phyloP scores from a whole-genome alignment of 2,888 invertebrate genomes.

The Trypoxylon attenuatum region DNA sequence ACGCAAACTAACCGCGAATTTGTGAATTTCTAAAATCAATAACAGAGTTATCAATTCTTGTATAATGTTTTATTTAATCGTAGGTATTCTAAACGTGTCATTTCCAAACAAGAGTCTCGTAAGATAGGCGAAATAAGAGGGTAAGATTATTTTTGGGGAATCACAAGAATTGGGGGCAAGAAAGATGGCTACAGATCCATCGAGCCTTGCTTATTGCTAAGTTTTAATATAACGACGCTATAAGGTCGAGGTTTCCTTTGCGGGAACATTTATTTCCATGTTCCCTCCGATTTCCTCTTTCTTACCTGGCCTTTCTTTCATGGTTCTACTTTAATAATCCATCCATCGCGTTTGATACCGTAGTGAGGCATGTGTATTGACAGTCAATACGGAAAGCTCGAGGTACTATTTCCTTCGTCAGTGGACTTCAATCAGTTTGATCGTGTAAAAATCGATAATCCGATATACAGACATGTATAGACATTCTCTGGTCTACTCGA shows the following conservation, averaged over 20 bases:
- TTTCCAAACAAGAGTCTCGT: no score
- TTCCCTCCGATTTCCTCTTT: constrained; percentile 31
- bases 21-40: no score
- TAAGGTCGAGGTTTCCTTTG: constrained; percentile 62
- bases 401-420: no score
- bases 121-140: constrained; percentile 38
- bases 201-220: constrained; percentile 66
- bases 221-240: constrained; percentile 69
- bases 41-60: no score
- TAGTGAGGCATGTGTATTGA: constrained; percentile 10
- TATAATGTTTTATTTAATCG: no score
- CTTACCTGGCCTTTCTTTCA: constrained; percentile 12
- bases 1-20: no score
- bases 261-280: constrained; percentile 62
- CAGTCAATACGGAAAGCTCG: no score
- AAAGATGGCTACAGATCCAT: constrained; percentile 46
- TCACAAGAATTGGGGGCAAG: constrained; percentile 43
- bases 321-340: constrained; percentile 51
- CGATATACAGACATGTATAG: no score
- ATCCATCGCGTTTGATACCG: constrained; percentile 29
- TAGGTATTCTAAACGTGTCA: no score
- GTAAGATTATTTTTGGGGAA: constrained; percentile 40
- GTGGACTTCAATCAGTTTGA: no score
- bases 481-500: no score
- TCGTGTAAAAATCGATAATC: no score